Percentiles rank a stretch among this genome's conserved stretches.
Conservation (phyloP, 1,140 invertebrate species). For the Drosophila bocqueti region DNA sequence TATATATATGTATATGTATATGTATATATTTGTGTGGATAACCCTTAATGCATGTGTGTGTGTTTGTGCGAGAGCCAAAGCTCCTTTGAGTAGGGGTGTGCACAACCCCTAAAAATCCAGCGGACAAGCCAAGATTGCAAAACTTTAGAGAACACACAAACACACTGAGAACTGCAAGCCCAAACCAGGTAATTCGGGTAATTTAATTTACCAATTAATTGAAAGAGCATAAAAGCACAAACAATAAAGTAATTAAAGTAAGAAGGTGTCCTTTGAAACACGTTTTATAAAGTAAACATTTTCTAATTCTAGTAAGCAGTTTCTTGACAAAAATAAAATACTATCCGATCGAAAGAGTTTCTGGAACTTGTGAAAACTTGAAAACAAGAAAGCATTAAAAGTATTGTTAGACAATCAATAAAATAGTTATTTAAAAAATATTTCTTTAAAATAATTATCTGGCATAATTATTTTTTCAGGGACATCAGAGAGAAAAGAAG, state of each 20-base stretch:
- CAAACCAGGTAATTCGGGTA: slow-evolving; percentile 13
- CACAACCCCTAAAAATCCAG: slow-evolving; percentile 61
- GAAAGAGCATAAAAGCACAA: not conserved
- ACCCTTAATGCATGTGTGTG: slow-evolving; percentile 25
- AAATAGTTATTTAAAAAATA: not conserved
- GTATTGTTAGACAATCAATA: not conserved
- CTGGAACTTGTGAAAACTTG: no score
- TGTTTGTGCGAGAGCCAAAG: slow-evolving; percentile 19
- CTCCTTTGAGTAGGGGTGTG: slow-evolving; percentile 30
- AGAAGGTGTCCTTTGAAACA: not conserved
- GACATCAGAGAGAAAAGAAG: not conserved
- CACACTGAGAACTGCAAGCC: slow-evolving; percentile 3
- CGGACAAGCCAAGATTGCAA: slow-evolving; percentile 56
- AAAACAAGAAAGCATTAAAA: no score
- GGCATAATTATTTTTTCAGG: no score
- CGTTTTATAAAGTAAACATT: not conserved
- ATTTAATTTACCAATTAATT: slow-evolving; percentile 13
- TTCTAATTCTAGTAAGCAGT: not conserved
- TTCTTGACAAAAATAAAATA: not conserved
- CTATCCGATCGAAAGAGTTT: not conserved
- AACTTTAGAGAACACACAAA: slow-evolving; percentile 18
- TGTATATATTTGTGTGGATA: not conserved
- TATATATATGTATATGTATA: not conserved
- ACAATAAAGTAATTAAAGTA: not conserved
- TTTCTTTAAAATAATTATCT: no score